These are phyloP conservation scores for Elgaria multicarinata DNA, from an alignment of 2,113 vertebrate species.

Conservation along the genomic window DNA sequence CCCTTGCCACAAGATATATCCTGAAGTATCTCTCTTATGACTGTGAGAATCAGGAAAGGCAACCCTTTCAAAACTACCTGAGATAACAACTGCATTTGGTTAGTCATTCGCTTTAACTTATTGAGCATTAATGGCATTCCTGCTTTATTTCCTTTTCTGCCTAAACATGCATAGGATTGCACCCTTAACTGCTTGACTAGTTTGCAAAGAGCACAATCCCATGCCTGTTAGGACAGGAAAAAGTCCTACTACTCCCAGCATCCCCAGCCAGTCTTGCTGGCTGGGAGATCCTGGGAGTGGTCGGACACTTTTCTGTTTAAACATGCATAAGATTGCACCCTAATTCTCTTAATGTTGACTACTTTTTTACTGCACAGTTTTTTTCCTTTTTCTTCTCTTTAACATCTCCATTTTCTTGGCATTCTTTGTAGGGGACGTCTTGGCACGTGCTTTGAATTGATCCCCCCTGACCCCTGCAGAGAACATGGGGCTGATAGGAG, in stretches of 20 bases:
- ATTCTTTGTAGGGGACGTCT: slow-evolving; percentile 36
- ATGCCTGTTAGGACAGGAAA: too few species aligned
- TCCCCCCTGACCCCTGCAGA: neutral
- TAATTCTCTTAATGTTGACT: neutral
- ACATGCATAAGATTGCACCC: too few species aligned
- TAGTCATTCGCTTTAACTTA: neutral
- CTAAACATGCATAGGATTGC: too few species aligned
- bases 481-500: slow-evolving; percentile 76
- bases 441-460: neutral
- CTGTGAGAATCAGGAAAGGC: neutral
- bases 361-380: neutral
- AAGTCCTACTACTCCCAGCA: too few species aligned
- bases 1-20: neutral
- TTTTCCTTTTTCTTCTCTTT: neutral
- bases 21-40: neutral
- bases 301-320: too few species aligned
- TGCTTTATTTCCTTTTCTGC: too few species aligned
- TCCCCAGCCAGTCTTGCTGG: too few species aligned
- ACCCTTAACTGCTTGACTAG: neutral
- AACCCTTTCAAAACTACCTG: neutral
- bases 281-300: too few species aligned
- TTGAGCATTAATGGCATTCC: neutral
- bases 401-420: neutral
- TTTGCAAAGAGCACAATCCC: too few species aligned
- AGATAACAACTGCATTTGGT: neutral